Evolutionary conservation across 2,888 invertebrate genomes (phyloP).

Genomic region (Dryobotodes eremita): DNA sequence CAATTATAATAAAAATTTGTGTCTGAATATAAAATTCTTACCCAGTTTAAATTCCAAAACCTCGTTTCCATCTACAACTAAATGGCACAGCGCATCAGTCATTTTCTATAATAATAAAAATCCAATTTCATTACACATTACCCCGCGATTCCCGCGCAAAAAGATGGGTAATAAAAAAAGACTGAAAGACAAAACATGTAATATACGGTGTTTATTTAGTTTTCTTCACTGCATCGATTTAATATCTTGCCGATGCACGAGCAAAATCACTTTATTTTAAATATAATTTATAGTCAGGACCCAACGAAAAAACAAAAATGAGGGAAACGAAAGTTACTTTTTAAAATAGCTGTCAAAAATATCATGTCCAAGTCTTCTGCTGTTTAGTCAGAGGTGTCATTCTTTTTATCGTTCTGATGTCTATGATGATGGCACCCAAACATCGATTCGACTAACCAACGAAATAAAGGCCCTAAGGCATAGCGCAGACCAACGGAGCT

Average conservation of each 20-base stretch:
- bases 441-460: slow-evolving; percentile 21
- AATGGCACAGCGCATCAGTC: slow-evolving; percentile 88
- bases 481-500: background rate
- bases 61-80: slow-evolving; percentile 91
- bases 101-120: slow-evolving; percentile 72
- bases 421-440: background rate
- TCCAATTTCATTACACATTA: slow-evolving; percentile 56
- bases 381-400: background rate
- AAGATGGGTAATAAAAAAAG: slow-evolving; percentile 31
- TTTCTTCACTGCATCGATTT: slow-evolving; percentile 17
- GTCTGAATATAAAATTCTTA: slow-evolving; percentile 66
- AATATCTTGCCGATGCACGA: slow-evolving; percentile 8
- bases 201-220: background rate
- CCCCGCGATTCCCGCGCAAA: slow-evolving; percentile 73
- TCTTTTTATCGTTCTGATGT: background rate
- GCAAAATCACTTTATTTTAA: slow-evolving; percentile 32
- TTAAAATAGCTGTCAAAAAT: slow-evolving; percentile 60
- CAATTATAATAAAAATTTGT: background rate
- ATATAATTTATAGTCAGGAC: slow-evolving; percentile 49
- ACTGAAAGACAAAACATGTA: slow-evolving; percentile 14
- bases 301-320: slow-evolving; percentile 54
- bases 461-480: background rate
- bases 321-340: slow-evolving; percentile 62
- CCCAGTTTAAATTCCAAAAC: slow-evolving; percentile 90
- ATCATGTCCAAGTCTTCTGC: background rate